Evolutionary conservation across 2,113 vertebrate species (phyloP), one percentile per base, ranked within the genome.

Genomic region (Aythya baeri): DNA sequence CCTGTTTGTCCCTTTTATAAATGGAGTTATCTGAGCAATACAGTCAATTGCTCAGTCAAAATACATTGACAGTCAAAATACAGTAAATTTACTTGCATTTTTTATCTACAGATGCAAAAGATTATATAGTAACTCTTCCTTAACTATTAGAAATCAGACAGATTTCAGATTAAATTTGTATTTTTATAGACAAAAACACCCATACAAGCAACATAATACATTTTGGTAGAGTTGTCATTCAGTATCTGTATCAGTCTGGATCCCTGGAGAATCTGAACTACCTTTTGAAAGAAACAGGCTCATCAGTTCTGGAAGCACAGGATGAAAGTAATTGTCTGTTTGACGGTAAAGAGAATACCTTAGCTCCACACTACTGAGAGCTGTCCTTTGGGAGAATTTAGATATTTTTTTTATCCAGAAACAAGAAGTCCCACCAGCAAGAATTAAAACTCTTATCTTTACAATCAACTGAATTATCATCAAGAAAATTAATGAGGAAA

Each of bases 401-500:
- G 3, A 10, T 38, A 65, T 65, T 32, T 88, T 50, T 78, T 95
- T 86, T 34, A 84, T 62, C 57, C 73, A 90, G 77, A 93, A 75
- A 75, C 62, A 91, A 86, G 36, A 93, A 79, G 20, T 92, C 70
- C 14, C 54, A 82, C 26, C 2, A 13, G 54, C 14, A 76, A 92
- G 43, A 91, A 73, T n/a, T 18, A 85, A 88, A 89, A 83, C 23
- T 82, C 66, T 77, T 80, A 77, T 43, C 49, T 95, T 72, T 65
- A 43, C 34, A 79, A 66, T 58, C 52, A 85, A 54, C 23, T 68
- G 66, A 86, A 57, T 11, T 52, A 77, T 55, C 31, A 43, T 29
- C 61, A 38, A 44, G 57, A 90, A 96, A 86, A 90, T 61, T 86
- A 89, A 88, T 67, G 57, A 80, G 73, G 34, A 88, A 94, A 50